Evolutionary conservation across 2,888 invertebrate genomes (phyloP).

Genomic region (Dryobota labecula): DNA sequence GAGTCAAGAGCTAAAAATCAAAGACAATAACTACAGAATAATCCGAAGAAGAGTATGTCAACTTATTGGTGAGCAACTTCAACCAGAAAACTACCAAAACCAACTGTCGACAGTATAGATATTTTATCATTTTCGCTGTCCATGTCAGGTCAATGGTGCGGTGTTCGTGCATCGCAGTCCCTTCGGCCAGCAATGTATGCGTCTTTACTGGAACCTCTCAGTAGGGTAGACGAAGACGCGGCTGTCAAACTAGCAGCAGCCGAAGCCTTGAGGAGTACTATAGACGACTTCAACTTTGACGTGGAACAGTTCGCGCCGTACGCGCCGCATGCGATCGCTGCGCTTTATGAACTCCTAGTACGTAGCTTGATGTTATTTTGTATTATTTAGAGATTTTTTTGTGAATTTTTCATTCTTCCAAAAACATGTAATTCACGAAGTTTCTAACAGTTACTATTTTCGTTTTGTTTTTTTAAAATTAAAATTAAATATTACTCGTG

Average conservation of each 20-base stretch:
- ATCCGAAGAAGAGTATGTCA: constrained; percentile 96
- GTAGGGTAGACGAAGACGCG: constrained; percentile 93
- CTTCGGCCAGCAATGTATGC: constrained; percentile 95
- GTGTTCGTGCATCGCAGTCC: constrained; percentile 95
- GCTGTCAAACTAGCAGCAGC: constrained; percentile 97
- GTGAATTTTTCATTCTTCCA: not conserved
- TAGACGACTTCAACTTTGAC: constrained; percentile 98
- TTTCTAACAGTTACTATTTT: not conserved
- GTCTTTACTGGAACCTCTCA: constrained; percentile 93
- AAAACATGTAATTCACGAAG: not conserved
- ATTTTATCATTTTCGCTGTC: not conserved
- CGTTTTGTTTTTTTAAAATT: not conserved
- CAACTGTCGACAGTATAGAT: rapidly evolving
- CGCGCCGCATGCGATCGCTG: constrained; percentile 94
- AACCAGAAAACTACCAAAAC: not conserved
- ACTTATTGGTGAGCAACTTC: constrained; percentile 92
- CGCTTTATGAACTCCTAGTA: constrained; percentile 95
- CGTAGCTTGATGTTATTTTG: constrained; percentile 28
- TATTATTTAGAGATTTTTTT: not conserved
- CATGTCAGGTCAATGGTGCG: constrained; percentile 92
- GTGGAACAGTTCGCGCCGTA: constrained; percentile 96
- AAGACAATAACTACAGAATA: constrained; percentile 95
- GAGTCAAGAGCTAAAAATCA: constrained; percentile 95
- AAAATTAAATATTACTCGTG: not conserved
- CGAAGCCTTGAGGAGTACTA: constrained; percentile 94